Evolutionary conservation across 2,113 vertebrate genomes (phyloP), one percentile per base, ranked within the genome.

Genomic region (Alces alces): DNA sequence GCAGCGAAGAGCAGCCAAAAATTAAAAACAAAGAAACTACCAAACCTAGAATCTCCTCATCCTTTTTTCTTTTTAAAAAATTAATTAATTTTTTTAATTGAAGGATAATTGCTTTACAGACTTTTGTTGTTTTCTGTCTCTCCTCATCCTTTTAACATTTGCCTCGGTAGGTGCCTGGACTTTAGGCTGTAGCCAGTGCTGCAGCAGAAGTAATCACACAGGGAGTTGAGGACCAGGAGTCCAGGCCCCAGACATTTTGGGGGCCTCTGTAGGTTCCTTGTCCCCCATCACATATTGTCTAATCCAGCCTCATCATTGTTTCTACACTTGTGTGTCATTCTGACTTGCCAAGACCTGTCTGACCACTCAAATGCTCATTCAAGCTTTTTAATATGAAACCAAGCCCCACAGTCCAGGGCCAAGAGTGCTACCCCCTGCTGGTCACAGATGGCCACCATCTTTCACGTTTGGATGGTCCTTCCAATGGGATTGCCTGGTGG

Each of bases 311-410:
- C 28, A 15, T 7, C 19, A 55, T 25, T 9, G 4, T 80, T 87
- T 78, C 30, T 54, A 92, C 28, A 39, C 54, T 17, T 21, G 19
- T 58, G 50, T 84, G 79, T 87, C 58, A 76, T 6, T 95, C 60
- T 0, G 13, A 89, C 87, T 93, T 82, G 93, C 80, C 76, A 83
- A 92, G 87, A 91, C 87, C 61, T 92, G 95, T 43, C 80, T 96
- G 90, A 92, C 79, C 66, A 82, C 91, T 55, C 28, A 54, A 90
- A 93, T 90, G 83, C 84, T 39, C 10, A 25, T 86, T 96, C 87
- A 93, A 87, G 6, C 3, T 66, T 97, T 97, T 96, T 96, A 96
- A 82, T 85, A 43, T 27, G 83, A 97, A 94, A 97, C 89, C 25
- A 79, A 95, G 50, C 16, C 23, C 15, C 12, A 39, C 6, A 27